Base-by-base conservation (phyloP, 2,797 vertebrate genomes). In the Helarctos malayanus region DNA sequence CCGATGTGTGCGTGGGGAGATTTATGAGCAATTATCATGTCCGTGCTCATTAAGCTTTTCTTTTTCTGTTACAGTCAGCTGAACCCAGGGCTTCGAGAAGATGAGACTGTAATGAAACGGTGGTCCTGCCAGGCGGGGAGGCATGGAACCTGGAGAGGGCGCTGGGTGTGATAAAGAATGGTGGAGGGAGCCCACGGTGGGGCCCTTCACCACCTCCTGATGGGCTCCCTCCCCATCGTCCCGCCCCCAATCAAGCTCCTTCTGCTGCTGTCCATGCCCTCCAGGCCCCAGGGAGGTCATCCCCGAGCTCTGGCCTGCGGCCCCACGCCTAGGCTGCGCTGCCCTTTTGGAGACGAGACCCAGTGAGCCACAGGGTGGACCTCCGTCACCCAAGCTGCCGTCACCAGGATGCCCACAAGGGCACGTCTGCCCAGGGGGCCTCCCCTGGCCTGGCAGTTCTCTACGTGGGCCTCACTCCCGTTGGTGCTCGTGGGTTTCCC, bases 271-370 rank as follows among this genome's bases (percentile, higher is more conserved):
- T 63, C 21, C 41, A 1, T 1, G 2, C 11, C 65, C 19, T 25
- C 2, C 38, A 11, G 68, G n/a, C 3, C 21, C 56, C 56, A 52
- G 35, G 18, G 35, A 84, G 81, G 32, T 12, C 0, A 0, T 25
- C 3, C 6, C 35, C 0, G 0, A 1, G 19, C 2, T 23, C 14
- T 2, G 4, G 15, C 27, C 71, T 7, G 0, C 2, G 2, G 45
- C 4, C 16, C 16, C 19, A 32, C 2, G 10, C 25, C 19, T 14
- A 0, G 35, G 15, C n/a, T 38, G 11, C 4, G 29, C 61, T 21
- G 13, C n/a, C 12, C 19, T 0, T 6, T 2, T 9, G 21, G 35
- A 18, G 7, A 71, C 2, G 1, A 41, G 6, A 45, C 25, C 18
- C 65, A 6, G 54, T 3, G 38, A 23, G 52, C 54, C 23, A 13